Conservation (phyloP, 2,113 vertebrate species). For the Helogale parvula region DNA sequence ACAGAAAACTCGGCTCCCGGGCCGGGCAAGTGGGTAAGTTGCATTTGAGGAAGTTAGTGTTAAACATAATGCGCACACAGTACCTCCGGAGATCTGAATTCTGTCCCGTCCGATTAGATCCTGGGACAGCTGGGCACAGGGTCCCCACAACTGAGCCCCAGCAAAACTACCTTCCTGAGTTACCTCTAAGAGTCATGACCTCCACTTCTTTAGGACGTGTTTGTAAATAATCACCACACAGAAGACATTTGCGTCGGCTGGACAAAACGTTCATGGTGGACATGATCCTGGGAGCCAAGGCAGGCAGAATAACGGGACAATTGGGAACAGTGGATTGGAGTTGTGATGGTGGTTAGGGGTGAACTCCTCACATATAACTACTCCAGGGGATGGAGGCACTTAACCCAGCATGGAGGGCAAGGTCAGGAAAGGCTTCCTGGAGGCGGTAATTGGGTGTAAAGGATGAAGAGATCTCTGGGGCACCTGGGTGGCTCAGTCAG, state of each 20-base stretch:
- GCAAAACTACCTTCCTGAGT: background rate
- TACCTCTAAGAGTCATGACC: too few species aligned
- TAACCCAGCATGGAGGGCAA: background rate
- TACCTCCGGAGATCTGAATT: too few species aligned
- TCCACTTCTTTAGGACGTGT: background rate
- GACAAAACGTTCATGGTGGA: too few species aligned
- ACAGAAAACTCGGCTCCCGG: background rate
- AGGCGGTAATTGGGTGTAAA: background rate
- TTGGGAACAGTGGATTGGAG: accelerated
- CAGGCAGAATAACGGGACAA: accelerated
- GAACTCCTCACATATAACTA: accelerated
- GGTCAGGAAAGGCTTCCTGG: background rate
- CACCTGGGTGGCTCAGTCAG: too few species aligned
- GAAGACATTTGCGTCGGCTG: background rate
- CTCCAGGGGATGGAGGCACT: background rate
- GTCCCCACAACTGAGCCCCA: accelerated
- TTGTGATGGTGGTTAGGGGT: accelerated
- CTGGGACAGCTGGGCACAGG: accelerated
- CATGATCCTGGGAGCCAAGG: accelerated
- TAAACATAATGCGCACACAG: accelerated
- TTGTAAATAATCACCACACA: background rate
- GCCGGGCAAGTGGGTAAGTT: background rate
- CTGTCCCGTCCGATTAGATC: background rate
- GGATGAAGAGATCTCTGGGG: background rate
- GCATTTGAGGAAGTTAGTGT: background rate